phyloP scores from a whole-genome alignment of 2,797 vertebrate species.

The Poeciliopsis gracilis region DNA sequence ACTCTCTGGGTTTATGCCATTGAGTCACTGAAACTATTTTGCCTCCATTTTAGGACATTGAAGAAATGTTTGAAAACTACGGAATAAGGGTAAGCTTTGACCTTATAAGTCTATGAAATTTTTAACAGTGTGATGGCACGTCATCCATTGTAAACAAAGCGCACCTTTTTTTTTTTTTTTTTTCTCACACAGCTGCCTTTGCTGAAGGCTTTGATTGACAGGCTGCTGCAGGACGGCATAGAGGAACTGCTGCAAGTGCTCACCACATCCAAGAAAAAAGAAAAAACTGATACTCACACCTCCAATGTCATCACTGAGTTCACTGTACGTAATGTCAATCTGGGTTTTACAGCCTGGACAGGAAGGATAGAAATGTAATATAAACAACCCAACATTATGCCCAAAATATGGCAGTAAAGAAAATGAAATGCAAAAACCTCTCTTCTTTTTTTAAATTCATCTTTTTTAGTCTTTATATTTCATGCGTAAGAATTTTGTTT shows the following conservation, averaged over 20 bases:
- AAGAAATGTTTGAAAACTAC: slow-evolving; percentile 86
- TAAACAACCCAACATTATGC: background rate
- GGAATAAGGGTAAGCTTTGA: slow-evolving; percentile 85
- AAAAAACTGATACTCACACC: slow-evolving; percentile 65
- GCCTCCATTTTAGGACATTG: slow-evolving; percentile 82
- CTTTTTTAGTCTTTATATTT: background rate
- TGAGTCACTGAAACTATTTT: slow-evolving; percentile 31
- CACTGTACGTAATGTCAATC: slow-evolving; percentile 61
- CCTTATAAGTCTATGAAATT: slow-evolving; percentile 10
- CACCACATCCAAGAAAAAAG: slow-evolving; percentile 62
- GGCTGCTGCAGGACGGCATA: slow-evolving; percentile 83
- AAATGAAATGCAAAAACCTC: background rate
- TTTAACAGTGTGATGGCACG: background rate
- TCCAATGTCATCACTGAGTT: slow-evolving; percentile 71
- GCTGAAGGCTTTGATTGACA: slow-evolving; percentile 86
- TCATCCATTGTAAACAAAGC: slow-evolving; percentile 26
- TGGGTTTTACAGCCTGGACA: background rate
- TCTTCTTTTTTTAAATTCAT: background rate
- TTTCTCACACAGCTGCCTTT: slow-evolving; percentile 79
- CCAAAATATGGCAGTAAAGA: background rate
- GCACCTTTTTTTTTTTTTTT: background rate
- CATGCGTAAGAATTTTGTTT: background rate
- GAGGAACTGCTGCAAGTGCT: slow-evolving; percentile 80
- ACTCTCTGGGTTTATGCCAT: slow-evolving; percentile 19
- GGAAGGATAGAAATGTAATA: background rate